Conservation (phyloP, 2,113 vertebrate genomes). For the Anthoscopus minutus region DNA sequence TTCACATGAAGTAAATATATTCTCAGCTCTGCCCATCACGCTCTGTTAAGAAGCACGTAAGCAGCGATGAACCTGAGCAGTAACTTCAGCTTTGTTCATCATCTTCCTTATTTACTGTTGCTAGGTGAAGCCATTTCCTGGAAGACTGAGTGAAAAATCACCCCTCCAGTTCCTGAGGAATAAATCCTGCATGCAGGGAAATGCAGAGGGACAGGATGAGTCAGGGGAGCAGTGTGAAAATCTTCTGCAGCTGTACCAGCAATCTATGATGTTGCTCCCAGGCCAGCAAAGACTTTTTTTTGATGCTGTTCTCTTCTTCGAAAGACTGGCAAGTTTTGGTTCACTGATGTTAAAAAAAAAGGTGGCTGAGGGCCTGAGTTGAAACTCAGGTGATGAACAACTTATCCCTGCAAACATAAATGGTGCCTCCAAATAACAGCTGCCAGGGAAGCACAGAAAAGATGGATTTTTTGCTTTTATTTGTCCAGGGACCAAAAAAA, state of each 20-base stretch:
- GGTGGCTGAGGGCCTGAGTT: not conserved
- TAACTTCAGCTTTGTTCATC: not conserved
- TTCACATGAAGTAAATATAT: constrained; percentile 45
- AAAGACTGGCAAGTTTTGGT: not conserved
- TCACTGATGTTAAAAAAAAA: not conserved
- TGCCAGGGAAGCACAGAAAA: not conserved
- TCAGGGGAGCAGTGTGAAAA: not conserved
- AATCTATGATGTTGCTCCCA: not conserved
- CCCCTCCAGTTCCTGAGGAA: not conserved
- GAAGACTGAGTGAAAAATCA: not conserved
- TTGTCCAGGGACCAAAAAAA: not conserved
- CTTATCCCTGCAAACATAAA: not conserved
- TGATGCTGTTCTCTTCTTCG: not conserved
- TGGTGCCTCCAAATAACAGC: not conserved
- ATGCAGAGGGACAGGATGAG: not conserved
- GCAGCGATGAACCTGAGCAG: not conserved
- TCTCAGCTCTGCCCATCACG: constrained; percentile 32
- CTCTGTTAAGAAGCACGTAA: not conserved
- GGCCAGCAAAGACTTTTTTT: not conserved
- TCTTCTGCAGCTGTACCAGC: not conserved
- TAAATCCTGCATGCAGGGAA: not conserved
- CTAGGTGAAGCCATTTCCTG: not conserved
- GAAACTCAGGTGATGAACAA: not conserved
- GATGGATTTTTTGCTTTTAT: not conserved
- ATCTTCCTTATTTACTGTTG: constrained; percentile 20